A percentile compares a stretch with the other conserved stretches of the same genome.
phyloP scores from a whole-genome alignment of 2,888 invertebrate genomes.

The Rhogogaster chlorosoma region DNA sequence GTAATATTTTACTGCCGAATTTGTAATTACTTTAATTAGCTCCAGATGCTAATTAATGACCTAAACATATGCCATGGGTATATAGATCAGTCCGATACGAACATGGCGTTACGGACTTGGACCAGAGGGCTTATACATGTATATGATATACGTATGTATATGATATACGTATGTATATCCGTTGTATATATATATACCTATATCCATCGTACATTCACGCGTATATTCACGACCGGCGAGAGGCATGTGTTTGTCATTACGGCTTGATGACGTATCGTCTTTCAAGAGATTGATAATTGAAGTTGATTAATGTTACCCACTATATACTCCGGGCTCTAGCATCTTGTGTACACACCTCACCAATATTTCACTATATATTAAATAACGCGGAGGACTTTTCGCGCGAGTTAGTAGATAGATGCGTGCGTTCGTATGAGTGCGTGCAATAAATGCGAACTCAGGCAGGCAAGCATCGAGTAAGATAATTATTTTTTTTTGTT shows the following conservation, averaged over 20 bases:
- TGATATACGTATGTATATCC: background rate
- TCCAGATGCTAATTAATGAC: slow-evolving; percentile 76
- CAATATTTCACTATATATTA: slow-evolving; percentile 16
- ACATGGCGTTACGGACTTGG: slow-evolving; percentile 6
- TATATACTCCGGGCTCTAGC: background rate
- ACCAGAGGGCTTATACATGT: background rate
- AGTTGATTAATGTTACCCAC: slow-evolving; percentile 49
- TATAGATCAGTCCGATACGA: slow-evolving; percentile 66
- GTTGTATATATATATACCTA: too few species aligned
- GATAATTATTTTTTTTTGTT: slow-evolving; percentile 15
- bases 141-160: background rate
- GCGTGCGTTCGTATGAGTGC: background rate
- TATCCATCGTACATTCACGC: background rate
- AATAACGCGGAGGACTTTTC: slow-evolving; percentile 3
- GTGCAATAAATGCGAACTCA: background rate
- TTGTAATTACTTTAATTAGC: slow-evolving; percentile 74
- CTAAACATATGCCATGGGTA: slow-evolving; percentile 71
- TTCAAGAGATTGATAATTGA: slow-evolving; percentile 52
- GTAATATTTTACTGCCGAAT: slow-evolving; percentile 70
- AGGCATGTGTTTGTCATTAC: slow-evolving; percentile 75
- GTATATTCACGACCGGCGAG: slow-evolving; percentile 53
- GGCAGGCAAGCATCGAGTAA: background rate
- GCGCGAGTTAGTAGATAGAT: background rate
- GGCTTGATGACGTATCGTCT: slow-evolving; percentile 59
- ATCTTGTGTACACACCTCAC: slow-evolving; percentile 19